Percentiles rank a stretch among this genome's conserved stretches.
Conservation (phyloP, 2,888 invertebrate genomes). For the Lordiphosa andalusiaca region DNA sequence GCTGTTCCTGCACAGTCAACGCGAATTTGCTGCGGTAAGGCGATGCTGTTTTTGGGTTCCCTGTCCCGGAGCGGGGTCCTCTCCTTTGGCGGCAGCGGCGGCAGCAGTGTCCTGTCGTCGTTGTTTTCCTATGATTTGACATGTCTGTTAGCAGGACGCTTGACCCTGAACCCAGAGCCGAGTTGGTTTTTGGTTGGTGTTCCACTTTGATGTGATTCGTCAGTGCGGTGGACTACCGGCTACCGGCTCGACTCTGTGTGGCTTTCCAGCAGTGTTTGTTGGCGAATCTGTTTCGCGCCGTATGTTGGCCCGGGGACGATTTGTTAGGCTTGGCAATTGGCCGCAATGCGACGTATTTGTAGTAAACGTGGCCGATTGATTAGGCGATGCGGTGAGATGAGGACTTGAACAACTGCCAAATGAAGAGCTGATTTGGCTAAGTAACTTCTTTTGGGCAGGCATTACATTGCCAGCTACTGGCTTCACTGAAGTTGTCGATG, state of each 20-base stretch:
- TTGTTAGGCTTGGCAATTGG: conserved; percentile 43
- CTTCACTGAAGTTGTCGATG: too few relatives aligned
- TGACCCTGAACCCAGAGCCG: conserved; percentile 50
- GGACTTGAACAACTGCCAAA: not conserved
- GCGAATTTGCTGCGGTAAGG: conserved; percentile 77
- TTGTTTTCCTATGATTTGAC: conserved; percentile 60
- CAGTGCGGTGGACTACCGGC: conserved; percentile 76
- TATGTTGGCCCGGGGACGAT: conserved; percentile 26
- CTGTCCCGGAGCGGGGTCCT: not conserved
- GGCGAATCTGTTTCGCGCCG: conserved; percentile 57
- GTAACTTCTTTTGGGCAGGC: too few relatives aligned
- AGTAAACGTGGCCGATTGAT: conserved; percentile 69
- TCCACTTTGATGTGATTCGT: conserved; percentile 78
- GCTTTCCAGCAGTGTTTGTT: conserved; percentile 70
- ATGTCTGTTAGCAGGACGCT: conserved; percentile 65
- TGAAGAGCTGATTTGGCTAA: too few relatives aligned
- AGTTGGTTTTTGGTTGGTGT: conserved; percentile 64
- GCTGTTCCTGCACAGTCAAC: conserved; percentile 68
- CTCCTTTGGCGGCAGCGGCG: conserved; percentile 41
- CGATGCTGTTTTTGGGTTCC: conserved; percentile 53
- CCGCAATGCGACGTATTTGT: conserved; percentile 67
- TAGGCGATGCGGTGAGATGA: conserved; percentile 20
- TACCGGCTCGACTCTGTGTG: conserved; percentile 48
- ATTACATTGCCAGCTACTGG: too few relatives aligned
- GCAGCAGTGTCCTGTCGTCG: conserved; percentile 54